A percentile compares a stretch with the other conserved stretches of the same genome.
Conservation (phyloP, 2,888 invertebrate species). For the Mellilla xanthometata region DNA sequence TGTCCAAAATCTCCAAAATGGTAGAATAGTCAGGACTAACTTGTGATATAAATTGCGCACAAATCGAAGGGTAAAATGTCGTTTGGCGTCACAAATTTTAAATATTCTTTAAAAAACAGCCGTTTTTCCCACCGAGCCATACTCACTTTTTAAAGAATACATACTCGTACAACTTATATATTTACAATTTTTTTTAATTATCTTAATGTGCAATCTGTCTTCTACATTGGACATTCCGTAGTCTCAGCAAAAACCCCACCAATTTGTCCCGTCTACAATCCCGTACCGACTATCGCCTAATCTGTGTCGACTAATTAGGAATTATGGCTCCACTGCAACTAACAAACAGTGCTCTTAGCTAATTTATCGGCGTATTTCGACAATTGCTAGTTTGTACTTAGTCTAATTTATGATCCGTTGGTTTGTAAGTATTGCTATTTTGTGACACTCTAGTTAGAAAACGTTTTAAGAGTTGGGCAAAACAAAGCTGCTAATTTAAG, state of each 20-base stretch:
- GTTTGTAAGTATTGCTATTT: constrained; percentile 12
- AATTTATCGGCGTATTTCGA: constrained; percentile 61
- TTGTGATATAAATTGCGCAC: constrained; percentile 37
- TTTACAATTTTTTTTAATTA: too few relatives aligned
- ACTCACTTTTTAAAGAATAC: too few relatives aligned
- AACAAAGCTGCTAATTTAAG: too few relatives aligned
- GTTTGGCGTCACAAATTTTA: constrained; percentile 26
- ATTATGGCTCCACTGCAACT: constrained; percentile 51
- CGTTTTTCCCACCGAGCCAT: too few relatives aligned
- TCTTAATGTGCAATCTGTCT: too few relatives aligned
- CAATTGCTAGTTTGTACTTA: constrained; percentile 50
- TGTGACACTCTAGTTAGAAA: constrained; percentile 5
- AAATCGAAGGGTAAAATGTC: constrained; percentile 40
- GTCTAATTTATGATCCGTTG: constrained; percentile 23
- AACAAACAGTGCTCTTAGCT: constrained; percentile 58
- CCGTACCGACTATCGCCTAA: constrained; percentile 8
- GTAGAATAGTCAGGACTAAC: constrained; percentile 24
- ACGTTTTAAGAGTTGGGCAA: constrained; percentile 1
- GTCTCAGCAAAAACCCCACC: not conserved
- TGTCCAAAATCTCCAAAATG: constrained; percentile 20
- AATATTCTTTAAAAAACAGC: too few relatives aligned
- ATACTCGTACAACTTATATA: too few relatives aligned
- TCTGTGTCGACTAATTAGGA: constrained; percentile 54
- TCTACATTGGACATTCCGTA: too few relatives aligned
- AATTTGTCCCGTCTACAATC: too few relatives aligned